A percentile compares a stretch with the other conserved stretches of the same genome.
phyloP scores from a whole-genome alignment of 64 coral and sea anemone genomes.

The Actinia tenebrosa region DNA sequence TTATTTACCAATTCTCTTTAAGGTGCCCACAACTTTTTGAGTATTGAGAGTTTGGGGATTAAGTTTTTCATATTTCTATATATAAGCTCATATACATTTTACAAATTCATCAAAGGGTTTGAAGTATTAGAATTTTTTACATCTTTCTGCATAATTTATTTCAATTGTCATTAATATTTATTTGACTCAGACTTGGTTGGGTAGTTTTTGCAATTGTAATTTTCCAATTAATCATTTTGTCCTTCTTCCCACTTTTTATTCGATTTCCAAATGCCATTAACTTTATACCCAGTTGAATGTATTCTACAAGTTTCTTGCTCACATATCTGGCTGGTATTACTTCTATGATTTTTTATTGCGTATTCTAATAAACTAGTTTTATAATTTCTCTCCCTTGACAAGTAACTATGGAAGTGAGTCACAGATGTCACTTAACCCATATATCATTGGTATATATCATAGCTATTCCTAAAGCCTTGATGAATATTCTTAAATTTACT shows the following conservation, averaged over 20 bases:
- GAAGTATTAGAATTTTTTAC: background rate
- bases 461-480: background rate
- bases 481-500: background rate
- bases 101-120: background rate
- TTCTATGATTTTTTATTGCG: background rate
- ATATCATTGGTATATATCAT: background rate
- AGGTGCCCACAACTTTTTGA: background rate
- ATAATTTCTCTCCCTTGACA: background rate
- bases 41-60: background rate
- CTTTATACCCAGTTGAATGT: background rate
- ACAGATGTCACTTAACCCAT: background rate
- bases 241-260: background rate
- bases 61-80: no score
- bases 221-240: background rate
- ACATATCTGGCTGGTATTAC: no score
- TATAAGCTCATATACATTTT: no score
- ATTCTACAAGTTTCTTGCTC: background rate
- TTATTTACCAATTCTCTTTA: background rate
- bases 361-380: background rate
- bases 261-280: background rate
- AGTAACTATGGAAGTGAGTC: background rate
- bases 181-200: background rate
- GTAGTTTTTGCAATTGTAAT: background rate
- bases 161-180: slow-evolving; percentile 4
- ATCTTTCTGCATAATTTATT: background rate